Percentiles rank a stretch among this genome's conserved stretches.
These are phyloP conservation scores for Aurelia aurita complex sp. Pacific DNA, from an alignment of 30 jellyfish, hydroid and myxozoan species.

Conservation along the genomic window DNA sequence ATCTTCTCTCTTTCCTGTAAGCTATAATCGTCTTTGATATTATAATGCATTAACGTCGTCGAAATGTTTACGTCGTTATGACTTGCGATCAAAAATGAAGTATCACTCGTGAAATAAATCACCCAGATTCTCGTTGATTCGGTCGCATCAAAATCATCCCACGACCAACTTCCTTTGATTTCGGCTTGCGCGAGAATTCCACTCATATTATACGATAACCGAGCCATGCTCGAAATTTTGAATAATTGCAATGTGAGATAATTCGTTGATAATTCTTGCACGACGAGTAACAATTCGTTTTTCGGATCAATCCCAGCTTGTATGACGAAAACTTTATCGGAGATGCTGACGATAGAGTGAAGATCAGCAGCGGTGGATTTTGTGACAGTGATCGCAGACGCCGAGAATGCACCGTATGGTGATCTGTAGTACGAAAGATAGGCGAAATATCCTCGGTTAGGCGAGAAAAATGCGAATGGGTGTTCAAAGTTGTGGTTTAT, in stretches of 20 bases:
- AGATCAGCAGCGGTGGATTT: conserved; percentile 82
- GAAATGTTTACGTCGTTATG: conserved; percentile 81
- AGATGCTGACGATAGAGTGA: conserved; percentile 92
- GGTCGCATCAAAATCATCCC: conserved; percentile 98
- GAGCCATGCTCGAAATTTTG: conserved; percentile 92
- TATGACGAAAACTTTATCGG: conserved; percentile 89
- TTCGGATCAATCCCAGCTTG: conserved; percentile 98
- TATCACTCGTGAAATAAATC: conserved; percentile 78
- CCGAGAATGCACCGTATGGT: conserved; percentile 99
- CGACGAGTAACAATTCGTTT: conserved; percentile 84
- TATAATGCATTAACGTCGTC: conserved; percentile 83
- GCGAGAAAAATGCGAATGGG: conserved; percentile 98
- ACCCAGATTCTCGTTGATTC: conserved; percentile 98
- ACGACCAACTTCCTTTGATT: conserved; percentile 97
- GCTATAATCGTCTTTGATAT: conserved; percentile 74
- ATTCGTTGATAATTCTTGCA: conserved; percentile 91
- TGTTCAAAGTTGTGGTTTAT: conserved; percentile 96
- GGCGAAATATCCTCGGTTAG: conserved; percentile 86
- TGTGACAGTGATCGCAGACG: conserved; percentile 97
- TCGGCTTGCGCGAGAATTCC: conserved; percentile 97
- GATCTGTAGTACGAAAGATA: conserved; percentile 94
- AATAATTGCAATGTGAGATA: conserved; percentile 84
- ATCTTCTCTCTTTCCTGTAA: conserved; percentile 72
- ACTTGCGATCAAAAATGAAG: conserved; percentile 82
- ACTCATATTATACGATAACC: conserved; percentile 90